phyloP scores from a whole-genome alignment of 2,113 vertebrate species.

The Glaucidium brasilianum region DNA sequence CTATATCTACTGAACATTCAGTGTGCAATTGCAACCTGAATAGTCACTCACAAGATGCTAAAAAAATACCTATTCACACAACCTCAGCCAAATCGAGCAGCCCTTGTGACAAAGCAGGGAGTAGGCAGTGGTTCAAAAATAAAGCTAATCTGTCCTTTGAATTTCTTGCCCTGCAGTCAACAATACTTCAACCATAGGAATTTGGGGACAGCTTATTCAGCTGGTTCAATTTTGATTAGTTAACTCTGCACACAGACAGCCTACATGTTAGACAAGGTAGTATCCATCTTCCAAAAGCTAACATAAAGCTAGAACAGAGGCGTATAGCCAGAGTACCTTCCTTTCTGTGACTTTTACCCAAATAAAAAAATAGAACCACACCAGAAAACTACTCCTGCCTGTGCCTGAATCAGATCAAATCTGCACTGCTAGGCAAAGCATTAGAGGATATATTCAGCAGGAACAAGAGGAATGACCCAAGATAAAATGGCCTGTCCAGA shows the following conservation, averaged over 20 bases:
- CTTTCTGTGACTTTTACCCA: neutral
- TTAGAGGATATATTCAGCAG: neutral
- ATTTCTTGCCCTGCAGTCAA: neutral
- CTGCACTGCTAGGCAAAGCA: neutral
- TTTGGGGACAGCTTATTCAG: neutral
- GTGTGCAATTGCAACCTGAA: neutral
- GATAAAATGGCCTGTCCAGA: neutral
- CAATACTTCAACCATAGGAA: neutral
- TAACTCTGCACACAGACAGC: neutral
- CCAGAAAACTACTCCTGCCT: neutral
- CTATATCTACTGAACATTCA: neutral
- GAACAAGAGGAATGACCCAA: neutral
- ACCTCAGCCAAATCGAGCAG: neutral
- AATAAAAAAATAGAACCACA: neutral
- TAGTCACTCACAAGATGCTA: neutral
- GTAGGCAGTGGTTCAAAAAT: neutral
- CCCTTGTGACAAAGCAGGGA: neutral
- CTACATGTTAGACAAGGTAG: neutral
- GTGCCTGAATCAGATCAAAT: neutral
- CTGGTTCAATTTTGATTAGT: neutral
- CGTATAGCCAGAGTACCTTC: neutral
- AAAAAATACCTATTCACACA: neutral
- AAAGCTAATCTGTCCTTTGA: neutral
- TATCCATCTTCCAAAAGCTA: neutral
- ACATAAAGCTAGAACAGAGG: neutral